A percentile compares a stretch with the other conserved stretches of the same genome.
These are phyloP conservation scores for Apantesis nais DNA, from an alignment of 2,888 invertebrate genomes.

Conservation along the genomic window DNA sequence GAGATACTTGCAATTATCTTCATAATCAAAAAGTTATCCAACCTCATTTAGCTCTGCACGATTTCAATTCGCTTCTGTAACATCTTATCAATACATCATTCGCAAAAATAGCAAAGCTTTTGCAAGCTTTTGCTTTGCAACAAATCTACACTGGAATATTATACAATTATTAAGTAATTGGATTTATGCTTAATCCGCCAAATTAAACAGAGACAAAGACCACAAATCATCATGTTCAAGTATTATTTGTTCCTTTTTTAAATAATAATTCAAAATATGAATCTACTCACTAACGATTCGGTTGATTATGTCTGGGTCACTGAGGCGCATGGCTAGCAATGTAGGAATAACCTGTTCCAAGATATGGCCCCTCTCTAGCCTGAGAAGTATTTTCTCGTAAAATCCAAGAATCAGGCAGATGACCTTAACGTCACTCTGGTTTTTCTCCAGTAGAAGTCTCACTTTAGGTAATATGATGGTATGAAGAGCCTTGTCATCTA, in stretches of 20 bases:
- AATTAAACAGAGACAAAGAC: conserved; percentile 1
- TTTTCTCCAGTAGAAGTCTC: conserved; percentile 92
- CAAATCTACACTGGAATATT: conserved; percentile 13
- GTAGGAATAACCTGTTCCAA: conserved; percentile 96
- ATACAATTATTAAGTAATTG: background rate
- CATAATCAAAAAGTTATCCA: conserved; percentile 10
- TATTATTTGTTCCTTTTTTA: background rate
- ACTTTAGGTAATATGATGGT: conserved; percentile 93
- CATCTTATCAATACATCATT: conserved; percentile 18
- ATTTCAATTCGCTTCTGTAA: conserved; percentile 29
- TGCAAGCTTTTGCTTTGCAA: no score
- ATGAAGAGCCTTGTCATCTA: conserved; percentile 93
- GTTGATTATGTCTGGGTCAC: conserved; percentile 95
- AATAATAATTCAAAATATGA: conserved; percentile 10
- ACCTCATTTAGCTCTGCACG: conserved; percentile 5
- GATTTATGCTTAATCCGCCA: conserved; percentile 1
- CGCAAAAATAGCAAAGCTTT: conserved; percentile 32
- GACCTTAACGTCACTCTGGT: conserved; percentile 91
- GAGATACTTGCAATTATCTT: conserved; percentile 29
- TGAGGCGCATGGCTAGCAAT: conserved; percentile 93
- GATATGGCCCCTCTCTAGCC: conserved; percentile 94
- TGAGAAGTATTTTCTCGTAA: conserved; percentile 92
- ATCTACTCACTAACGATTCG: conserved; percentile 96
- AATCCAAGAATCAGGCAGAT: conserved; percentile 92
- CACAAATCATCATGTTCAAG: background rate